Conservation (phyloP, 2,888 invertebrate species). For the Hirtodrosophila confusa region DNA sequence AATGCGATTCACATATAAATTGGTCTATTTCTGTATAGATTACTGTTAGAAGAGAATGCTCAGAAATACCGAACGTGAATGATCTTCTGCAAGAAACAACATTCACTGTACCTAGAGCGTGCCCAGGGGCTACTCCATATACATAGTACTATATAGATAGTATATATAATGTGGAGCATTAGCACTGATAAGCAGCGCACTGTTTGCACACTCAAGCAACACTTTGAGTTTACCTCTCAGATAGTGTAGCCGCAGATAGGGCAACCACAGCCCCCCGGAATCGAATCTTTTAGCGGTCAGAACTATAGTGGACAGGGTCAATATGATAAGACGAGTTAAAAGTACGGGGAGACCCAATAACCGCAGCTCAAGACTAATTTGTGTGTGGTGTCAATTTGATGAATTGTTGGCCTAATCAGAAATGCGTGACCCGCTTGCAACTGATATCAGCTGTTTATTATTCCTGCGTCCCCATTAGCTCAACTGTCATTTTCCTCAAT, state of each 20-base stretch:
- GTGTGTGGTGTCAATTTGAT: slow-evolving; percentile 57
- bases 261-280: slow-evolving; percentile 12
- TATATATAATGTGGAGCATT: too few relatives aligned
- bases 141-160: too few relatives aligned
- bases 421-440: slow-evolving; percentile 12
- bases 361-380: slow-evolving; percentile 45
- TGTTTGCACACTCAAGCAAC: slow-evolving; percentile 25
- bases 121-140: too few relatives aligned
- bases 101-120: slow-evolving; percentile 17
- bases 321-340: slow-evolving; percentile 26
- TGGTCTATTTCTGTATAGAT: slow-evolving; percentile 20
- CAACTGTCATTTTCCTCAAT: not conserved
- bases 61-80: not conserved
- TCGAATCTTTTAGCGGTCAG: slow-evolving; percentile 51
- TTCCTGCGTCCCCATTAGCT: slow-evolving; percentile 28
- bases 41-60: slow-evolving; percentile 46
- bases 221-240: slow-evolving; percentile 28
- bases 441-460: slow-evolving; percentile 1
- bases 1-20: slow-evolving; percentile 12
- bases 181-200: slow-evolving; percentile 36
- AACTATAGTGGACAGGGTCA: slow-evolving; percentile 21
- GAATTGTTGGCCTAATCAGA: slow-evolving; percentile 28
- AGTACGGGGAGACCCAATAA: not conserved
- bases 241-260: slow-evolving; percentile 29
- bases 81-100: not conserved